Evolutionary conservation across 2,888 invertebrate genomes (phyloP), one percentile per base, ranked within the genome.

Genomic region (Sialis lutaria): DNA sequence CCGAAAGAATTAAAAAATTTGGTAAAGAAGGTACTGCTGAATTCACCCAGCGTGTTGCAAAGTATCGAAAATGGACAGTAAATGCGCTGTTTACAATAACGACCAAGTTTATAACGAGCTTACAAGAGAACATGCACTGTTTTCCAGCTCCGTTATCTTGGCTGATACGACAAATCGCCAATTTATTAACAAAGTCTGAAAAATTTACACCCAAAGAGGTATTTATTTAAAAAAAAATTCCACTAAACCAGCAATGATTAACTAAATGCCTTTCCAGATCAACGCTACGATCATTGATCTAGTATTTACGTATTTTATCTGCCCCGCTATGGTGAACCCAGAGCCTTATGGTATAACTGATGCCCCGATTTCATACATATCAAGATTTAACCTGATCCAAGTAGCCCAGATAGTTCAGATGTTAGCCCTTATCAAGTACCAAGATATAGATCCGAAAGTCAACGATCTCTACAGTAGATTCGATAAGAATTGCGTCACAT

Each of bases 241-340:
- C 31, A 32, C 12, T 12, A 43, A 45, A 12, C 40, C 4, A 42
- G 10, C 6, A 42, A 42, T 9, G 7, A 35, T 35, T 8, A 31
- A 13, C 33, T 4, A 42, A 42, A 13, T n/a, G 6, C 31, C 6
- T 52, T 57, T 57, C 33, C 48, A 62, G 62, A 67, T 71, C 43
- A 69, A 71, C 39, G 70, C 71, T 48, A 82, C 96, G 55, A 88
- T 91, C 60, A 88, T 89, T 1, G 96, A 98, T 60, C 71, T 98
- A 49, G 84, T 97, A 31, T 84, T 97, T 61, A 88, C 88, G 7
- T 78, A 87, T 61, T 92, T 95, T 61, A 84, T 98, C 50, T 97
- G 96, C 59, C 95, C 95, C 3, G 96, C 95, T 0, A 88, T 98
- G 47, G 85, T 93, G 44, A 91, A 91, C 68, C 97, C 97, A 0